phyloP scores from a whole-genome alignment of 1,140 invertebrate species.

The Lepidostoma basale region DNA sequence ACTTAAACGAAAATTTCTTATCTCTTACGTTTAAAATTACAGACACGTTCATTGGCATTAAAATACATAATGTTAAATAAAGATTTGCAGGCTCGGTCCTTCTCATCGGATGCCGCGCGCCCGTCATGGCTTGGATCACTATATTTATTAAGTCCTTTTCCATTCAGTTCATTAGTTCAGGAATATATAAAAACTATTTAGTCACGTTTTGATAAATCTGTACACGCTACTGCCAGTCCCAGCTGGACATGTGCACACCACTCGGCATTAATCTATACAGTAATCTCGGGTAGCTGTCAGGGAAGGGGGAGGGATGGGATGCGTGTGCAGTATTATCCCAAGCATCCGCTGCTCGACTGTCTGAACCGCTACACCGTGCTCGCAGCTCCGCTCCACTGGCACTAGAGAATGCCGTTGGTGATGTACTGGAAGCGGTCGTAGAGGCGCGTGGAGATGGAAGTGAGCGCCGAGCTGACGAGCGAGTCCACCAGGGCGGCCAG shows the following conservation, averaged over 20 bases:
- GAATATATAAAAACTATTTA: constrained; percentile 24
- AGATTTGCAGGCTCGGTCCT: neutral
- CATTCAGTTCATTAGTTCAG: constrained; percentile 8
- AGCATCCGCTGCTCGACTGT: too few species aligned
- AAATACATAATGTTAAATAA: constrained; percentile 6
- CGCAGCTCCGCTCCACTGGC: too few species aligned
- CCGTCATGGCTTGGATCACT: constrained; percentile 19
- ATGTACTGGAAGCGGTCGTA: constrained; percentile 99
- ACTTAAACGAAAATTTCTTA: too few species aligned
- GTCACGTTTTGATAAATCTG: constrained; percentile 11
- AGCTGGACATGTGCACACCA: too few species aligned
- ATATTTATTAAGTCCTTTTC: constrained; percentile 19
- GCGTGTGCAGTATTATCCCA: too few species aligned
- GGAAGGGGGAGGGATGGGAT: too few species aligned
- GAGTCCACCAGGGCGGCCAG: constrained; percentile 89
- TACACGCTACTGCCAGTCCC: too few species aligned
- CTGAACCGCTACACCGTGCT: too few species aligned
- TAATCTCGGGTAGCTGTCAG: too few species aligned
- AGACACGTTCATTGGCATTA: constrained; percentile 25
- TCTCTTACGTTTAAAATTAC: constrained; percentile 1
- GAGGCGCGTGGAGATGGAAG: constrained; percentile 95
- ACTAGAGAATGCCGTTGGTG: constrained; percentile 93
- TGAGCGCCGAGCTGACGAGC: constrained; percentile 91
- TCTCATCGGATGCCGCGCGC: neutral
- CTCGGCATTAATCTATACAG: too few species aligned